Evolutionary conservation across 2,888 invertebrate genomes (phyloP), one percentile per base, ranked within the genome.

Genomic region (Tineola bisselliella): DNA sequence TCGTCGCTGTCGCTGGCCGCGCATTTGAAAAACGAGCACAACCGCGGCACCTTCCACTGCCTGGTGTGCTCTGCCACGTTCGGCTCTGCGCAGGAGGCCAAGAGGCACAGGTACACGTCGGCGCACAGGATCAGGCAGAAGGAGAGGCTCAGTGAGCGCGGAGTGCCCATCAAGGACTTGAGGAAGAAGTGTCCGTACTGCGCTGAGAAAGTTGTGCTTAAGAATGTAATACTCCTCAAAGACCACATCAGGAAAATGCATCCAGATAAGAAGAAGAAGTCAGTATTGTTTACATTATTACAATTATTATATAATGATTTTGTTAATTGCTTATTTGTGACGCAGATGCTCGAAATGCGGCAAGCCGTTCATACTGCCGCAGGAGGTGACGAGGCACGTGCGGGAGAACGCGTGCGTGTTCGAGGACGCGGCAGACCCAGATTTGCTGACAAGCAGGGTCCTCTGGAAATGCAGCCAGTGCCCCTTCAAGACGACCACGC

Each of bases 301-400:
- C 38, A 19, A 38, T 44, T 18, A 10, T 25, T 6, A 25, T 25
- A 52, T 17, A 13, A 13, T n/a, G n/a, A n/a, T n/a, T n/a, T n/a
- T n/a, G n/a, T n/a, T n/a, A n/a, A n/a, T n/a, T n/a, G 61, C 44
- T 31, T 62, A 19, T 56, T 48, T 62, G 59, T 63, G 62, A 63
- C 83, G 52, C 76, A 91, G 92, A 62, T 95, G 95, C 70, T 89
- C 91, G 0, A 89, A 89, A 66, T 95, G 95, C 68, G 94, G 93
- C 0, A 80, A 88, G 72, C 79, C 84, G 11, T 94, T 94, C 70
- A 88, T 90, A 0, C 81, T 93, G 0, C 87, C 92, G 0, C 94
- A 94, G 84, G 93, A 94, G 70, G 88, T 94, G 11, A 90, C 92
- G 0, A 88, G 89, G 11, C 95, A 95, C 70, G 87, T 91, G n/a